Percentiles rank a stretch among this genome's conserved stretches.
Conservation (phyloP, 2,888 invertebrate genomes). For the Eurytoma californica region DNA sequence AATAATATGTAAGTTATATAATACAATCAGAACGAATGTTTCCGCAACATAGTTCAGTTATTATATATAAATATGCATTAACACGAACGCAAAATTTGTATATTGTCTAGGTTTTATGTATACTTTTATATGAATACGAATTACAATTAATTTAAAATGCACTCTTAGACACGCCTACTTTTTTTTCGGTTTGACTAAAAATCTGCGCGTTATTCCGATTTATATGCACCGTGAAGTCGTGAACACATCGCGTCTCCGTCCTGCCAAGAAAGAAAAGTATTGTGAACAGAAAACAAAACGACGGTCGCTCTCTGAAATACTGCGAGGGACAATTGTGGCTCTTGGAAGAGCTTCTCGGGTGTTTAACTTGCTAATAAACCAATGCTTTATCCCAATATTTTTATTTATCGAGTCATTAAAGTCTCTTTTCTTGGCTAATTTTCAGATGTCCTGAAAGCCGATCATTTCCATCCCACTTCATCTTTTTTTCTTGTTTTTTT, state of each 20-base stretch:
- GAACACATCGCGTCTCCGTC: conserved; percentile 38
- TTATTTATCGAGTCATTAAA: background rate
- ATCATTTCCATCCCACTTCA: background rate
- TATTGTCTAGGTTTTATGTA: conserved; percentile 28
- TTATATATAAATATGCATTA: conserved; percentile 10
- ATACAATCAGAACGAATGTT: conserved; percentile 38
- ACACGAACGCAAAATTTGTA: conserved; percentile 28
- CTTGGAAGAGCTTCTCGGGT: background rate
- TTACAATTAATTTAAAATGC: conserved; percentile 11
- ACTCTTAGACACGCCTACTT: conserved; percentile 20
- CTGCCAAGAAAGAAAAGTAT: conserved; percentile 18
- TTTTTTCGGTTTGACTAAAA: background rate
- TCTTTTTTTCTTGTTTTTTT: background rate
- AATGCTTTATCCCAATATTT: background rate
- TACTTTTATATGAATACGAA: conserved; percentile 40
- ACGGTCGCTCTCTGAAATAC: background rate
- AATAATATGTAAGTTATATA: conserved; percentile 47
- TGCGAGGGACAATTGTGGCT: background rate
- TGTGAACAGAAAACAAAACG: background rate
- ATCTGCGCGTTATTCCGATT: background rate
- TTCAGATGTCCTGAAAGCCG: background rate
- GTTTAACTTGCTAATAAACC: background rate
- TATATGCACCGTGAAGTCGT: background rate
- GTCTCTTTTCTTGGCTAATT: background rate
- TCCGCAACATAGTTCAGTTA: conserved; percentile 42